These are phyloP conservation scores for Chrysolina oricalcia DNA, from an alignment of 2,888 invertebrate genomes.

Conservation along the genomic window DNA sequence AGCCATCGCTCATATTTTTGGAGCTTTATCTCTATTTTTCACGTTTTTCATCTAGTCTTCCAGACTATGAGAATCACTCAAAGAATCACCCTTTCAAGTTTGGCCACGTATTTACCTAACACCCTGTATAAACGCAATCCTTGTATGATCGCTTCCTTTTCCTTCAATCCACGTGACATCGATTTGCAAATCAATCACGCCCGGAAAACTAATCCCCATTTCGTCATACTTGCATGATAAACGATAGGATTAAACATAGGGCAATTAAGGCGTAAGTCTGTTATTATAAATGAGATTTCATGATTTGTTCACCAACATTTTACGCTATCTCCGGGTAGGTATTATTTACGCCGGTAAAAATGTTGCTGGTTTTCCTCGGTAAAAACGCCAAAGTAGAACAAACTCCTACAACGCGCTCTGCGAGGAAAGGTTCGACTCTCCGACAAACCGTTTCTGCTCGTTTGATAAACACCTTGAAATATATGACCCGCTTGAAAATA, in stretches of 20 bases:
- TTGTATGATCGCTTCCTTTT: background rate
- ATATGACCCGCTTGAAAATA: slow-evolving; percentile 45
- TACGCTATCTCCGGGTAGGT: slow-evolving; percentile 52
- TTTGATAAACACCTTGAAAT: slow-evolving; percentile 53
- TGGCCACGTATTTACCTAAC: no score
- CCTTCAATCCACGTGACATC: slow-evolving; percentile 2
- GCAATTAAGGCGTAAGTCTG: slow-evolving; percentile 58
- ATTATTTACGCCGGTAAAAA: slow-evolving; percentile 56
- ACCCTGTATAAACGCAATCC: no score
- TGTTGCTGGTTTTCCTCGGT: slow-evolving; percentile 55
- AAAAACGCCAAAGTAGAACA: slow-evolving; percentile 62
- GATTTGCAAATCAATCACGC: slow-evolving; percentile 20
- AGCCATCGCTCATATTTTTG: no score
- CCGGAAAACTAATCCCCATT: slow-evolving; percentile 11
- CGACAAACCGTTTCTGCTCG: slow-evolving; percentile 39
- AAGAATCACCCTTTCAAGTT: no score
- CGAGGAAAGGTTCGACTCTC: slow-evolving; percentile 46
- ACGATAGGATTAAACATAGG: slow-evolving; percentile 55
- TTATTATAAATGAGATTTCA: slow-evolving; percentile 53
- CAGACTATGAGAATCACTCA: no score
- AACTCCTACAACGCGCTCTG: slow-evolving; percentile 57
- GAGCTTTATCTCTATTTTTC: no score
- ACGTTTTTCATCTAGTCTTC: no score
- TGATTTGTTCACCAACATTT: slow-evolving; percentile 55
- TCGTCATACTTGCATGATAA: slow-evolving; percentile 50